These are phyloP conservation scores for Cyclophora punctaria DNA, from an alignment of 2,888 invertebrate species.

Conservation along the genomic window DNA sequence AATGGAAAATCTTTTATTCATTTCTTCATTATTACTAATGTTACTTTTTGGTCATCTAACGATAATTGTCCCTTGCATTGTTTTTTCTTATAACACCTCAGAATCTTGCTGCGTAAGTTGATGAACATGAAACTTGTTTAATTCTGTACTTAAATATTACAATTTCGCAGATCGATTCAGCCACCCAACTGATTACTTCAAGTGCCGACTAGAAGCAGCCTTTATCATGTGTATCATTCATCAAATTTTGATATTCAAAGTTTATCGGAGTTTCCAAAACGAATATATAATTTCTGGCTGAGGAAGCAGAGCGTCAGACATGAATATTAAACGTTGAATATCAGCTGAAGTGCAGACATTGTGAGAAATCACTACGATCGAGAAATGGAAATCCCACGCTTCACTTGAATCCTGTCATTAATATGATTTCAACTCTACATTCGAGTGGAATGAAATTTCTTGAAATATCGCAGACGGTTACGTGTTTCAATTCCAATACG, in stretches of 20 bases:
- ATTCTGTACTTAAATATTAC: no score
- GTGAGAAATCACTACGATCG: slow-evolving; percentile 52
- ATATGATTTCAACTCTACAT: slow-evolving; percentile 49
- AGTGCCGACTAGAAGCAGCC: no score
- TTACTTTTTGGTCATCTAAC: no score
- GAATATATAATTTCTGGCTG: slow-evolving; percentile 54
- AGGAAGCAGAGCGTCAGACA: slow-evolving; percentile 50
- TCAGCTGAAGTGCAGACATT: slow-evolving; percentile 51
- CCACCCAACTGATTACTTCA: no score
- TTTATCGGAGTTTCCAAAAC: slow-evolving; percentile 40
- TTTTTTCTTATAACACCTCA: no score
- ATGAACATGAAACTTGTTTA: no score
- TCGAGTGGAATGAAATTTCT: slow-evolving; percentile 30
- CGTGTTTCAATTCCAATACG: no score
- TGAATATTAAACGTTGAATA: slow-evolving; percentile 63
- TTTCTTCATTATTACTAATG: no score
- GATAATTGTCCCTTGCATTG: no score
- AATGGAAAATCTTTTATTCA: no score
- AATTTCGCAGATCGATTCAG: no score
- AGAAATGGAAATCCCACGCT: slow-evolving; percentile 57
- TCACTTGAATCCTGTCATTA: slow-evolving; percentile 57
- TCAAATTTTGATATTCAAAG: slow-evolving; percentile 27
- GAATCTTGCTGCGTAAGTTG: no score
- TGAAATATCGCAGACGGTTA: slow-evolving; percentile 13
- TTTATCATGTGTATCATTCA: slow-evolving; percentile 1